Evolutionary conservation across 1,140 invertebrate species (phyloP), one percentile per base, ranked within the genome.

Genomic region (Branchinecta lynchi): DNA sequence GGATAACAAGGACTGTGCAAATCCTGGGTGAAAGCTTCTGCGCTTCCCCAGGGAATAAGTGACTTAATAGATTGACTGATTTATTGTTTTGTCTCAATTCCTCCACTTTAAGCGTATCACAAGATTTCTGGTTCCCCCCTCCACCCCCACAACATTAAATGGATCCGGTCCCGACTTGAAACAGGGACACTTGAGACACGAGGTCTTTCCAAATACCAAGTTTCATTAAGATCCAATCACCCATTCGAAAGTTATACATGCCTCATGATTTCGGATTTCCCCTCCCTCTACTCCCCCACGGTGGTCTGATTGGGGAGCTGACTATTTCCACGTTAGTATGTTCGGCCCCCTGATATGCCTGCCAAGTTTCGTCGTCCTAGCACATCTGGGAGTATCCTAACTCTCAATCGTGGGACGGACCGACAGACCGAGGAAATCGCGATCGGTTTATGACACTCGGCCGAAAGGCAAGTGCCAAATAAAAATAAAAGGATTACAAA

Each of bases 141-240:
- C 46, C 9, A 9, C 46, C n/a, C 9, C 46, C 46, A 9, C 46
- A 51, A 51, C n/a, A n/a, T 51, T n/a, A 51, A 51, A 51, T n/a
- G n/a, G 46, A 51, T 51, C n/a, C n/a, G 46, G 46, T 51, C 46
- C 9, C 9, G 46, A 51, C n/a, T 51, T 51, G 46, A 51, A 51
- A 51, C n/a, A 51, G n/a, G 46, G n/a, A n/a, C 46, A 9, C 46
- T n/a, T 51, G 46, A 51, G 46, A 51, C 46, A 51, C n/a, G 46
- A 51, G n/a, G 9, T 51, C 46, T n/a, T 51, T 51, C 46, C n/a
- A 51, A 51, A 51, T 15, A 3, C 51, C 51, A 60, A 20, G 17
- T 60, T 20, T 60, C 51, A 60, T 20, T 6, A n/a, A n/a, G n/a
- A n/a, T n/a, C n/a, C n/a, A n/a, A n/a, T n/a, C n/a, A n/a, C n/a